phyloP scores from a whole-genome alignment of 1,140 invertebrate genomes.

The Atta cephalotes region DNA sequence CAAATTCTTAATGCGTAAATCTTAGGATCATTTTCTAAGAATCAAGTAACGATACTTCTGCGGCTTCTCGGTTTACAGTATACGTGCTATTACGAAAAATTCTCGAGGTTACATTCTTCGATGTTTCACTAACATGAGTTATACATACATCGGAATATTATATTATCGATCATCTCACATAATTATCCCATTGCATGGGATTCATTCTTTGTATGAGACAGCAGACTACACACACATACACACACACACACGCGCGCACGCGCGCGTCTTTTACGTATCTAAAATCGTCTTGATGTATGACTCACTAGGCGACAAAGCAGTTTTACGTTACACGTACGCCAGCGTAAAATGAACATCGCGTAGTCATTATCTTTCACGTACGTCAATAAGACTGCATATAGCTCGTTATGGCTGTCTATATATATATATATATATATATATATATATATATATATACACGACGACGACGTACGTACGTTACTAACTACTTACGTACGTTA shows the following conservation, averaged over 20 bases:
- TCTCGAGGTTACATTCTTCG: slow-evolving; percentile 52
- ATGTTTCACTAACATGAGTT: slow-evolving; percentile 38
- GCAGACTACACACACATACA: background rate
- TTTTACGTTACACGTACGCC: slow-evolving; percentile 48
- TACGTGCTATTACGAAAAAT: slow-evolving; percentile 38
- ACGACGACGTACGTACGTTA: too few relatives aligned
- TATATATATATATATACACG: too few relatives aligned
- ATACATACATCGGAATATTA: slow-evolving; percentile 40
- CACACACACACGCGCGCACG: background rate
- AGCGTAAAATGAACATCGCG: slow-evolving; percentile 32
- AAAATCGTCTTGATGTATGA: slow-evolving; percentile 26
- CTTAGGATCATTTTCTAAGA: slow-evolving; percentile 30
- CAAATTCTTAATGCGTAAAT: background rate
- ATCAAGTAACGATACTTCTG: slow-evolving; percentile 28
- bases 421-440: too few relatives aligned
- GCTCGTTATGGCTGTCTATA: slow-evolving; percentile 42
- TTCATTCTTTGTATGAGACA: slow-evolving; percentile 39
- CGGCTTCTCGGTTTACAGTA: slow-evolving; percentile 21
- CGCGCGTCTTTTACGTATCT: background rate
- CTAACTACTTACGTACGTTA: too few relatives aligned
- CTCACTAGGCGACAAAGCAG: slow-evolving; percentile 55
- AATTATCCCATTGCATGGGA: slow-evolving; percentile 36
- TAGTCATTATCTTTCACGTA: slow-evolving; percentile 30
- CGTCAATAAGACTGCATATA: slow-evolving; percentile 29
- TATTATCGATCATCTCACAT: slow-evolving; percentile 57